Evolutionary conservation across 2,113 vertebrate genomes (phyloP), one percentile per base, ranked within the genome.

Genomic region (Lichenostomus cassidix): DNA sequence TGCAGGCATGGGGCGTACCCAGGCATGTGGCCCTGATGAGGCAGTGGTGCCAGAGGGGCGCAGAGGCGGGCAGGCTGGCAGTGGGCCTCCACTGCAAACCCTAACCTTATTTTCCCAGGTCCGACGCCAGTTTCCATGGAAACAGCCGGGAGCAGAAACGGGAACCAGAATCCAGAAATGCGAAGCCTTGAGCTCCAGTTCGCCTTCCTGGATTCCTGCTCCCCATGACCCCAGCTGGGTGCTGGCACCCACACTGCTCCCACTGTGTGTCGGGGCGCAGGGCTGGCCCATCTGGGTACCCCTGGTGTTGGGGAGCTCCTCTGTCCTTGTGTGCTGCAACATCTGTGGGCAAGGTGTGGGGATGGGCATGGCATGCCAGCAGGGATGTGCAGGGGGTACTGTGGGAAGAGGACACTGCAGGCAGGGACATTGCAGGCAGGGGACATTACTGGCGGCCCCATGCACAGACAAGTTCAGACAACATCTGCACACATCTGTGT

Each of bases 41-140:
- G 83, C 18, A 7, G 58, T 14, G 1, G 60, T 41, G 47, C 63
- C 3, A 0, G 31, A 9, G 44, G 92, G 93, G 87, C 3, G n/a
- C 39, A 5, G 95, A 93, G 95, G 94, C 14, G 60, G 83, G 91
- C 52, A n/a, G 96, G 89, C 93, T 95, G 97, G 92, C 84, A 33
- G 50, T 68, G 90, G 95, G 94, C 96, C 96, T 94, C 89, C 80
- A 37, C 91, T 93, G 94, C 91, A 97, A 96, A 94, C 93, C 94
- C 97, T 97, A 97, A 97, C 96, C 97, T 97, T 97, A 96, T 97
- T 97, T 97, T 97, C 97, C 96, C 96, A 97, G 97, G 97, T 97
- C 97, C 96, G 92, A 96, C 95, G 96, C 97, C 96, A 96, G 97
- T 97, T 97, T 97, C 97, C 96, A 97, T 97, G 97, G 97, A 97